Conservation (phyloP, 2,797 vertebrate genomes). For the Schizopygopsis pylzovi region DNA sequence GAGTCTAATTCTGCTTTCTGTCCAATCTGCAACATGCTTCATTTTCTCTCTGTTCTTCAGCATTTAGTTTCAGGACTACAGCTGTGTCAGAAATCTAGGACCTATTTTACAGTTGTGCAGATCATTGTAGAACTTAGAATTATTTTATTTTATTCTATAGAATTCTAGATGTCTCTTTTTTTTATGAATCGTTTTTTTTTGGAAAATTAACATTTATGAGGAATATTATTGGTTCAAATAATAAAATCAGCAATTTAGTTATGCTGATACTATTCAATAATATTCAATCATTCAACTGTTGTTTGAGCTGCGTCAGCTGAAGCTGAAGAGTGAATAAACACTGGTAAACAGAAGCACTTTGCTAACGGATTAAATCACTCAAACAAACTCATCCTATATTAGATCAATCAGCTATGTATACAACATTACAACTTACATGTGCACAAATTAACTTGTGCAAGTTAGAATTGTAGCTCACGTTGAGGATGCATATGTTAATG, state of each 20-base stretch:
- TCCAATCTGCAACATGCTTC: slow-evolving; percentile 34
- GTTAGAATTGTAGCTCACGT: neutral
- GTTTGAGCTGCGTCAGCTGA: neutral
- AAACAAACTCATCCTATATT: neutral
- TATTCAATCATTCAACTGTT: neutral
- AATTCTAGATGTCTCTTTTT: neutral
- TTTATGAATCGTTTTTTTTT: neutral
- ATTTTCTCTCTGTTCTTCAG: slow-evolving; percentile 30
- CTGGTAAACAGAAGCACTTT: neutral
- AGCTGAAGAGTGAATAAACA: neutral
- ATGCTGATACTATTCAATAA: no score
- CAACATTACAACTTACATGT: neutral
- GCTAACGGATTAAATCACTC: neutral
- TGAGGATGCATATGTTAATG: neutral
- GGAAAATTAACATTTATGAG: neutral
- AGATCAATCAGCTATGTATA: neutral
- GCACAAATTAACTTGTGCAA: neutral
- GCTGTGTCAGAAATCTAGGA: slow-evolving; percentile 26
- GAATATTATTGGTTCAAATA: slow-evolving; percentile 1
- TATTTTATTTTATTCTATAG: neutral
- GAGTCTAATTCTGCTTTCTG: slow-evolving; percentile 44
- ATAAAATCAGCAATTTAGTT: neutral
- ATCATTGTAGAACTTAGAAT: neutral
- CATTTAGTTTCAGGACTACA: slow-evolving; percentile 28
- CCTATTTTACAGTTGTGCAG: slow-evolving; percentile 20